phyloP scores from a whole-genome alignment of 2,797 vertebrate species.

The Caiman crocodilus region DNA sequence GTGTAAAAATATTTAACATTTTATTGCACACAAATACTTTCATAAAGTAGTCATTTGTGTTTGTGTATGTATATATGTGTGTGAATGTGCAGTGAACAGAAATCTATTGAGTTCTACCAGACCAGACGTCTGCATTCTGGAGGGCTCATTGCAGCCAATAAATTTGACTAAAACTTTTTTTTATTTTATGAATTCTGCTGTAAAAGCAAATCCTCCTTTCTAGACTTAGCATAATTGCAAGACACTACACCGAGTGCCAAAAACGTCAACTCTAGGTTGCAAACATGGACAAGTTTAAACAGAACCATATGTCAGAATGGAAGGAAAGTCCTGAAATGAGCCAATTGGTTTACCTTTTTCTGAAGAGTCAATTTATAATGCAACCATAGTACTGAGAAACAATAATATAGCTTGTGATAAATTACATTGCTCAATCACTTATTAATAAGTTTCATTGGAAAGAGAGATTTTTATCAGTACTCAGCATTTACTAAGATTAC shows the following conservation, averaged over 20 bases:
- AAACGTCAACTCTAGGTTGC: conserved; percentile 82
- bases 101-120: conserved; percentile 82
- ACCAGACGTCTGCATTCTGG: conserved; percentile 86
- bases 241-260: conserved; percentile 81
- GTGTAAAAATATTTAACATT: conserved; percentile 75
- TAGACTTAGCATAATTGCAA: conserved; percentile 84
- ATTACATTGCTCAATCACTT: conserved; percentile 41
- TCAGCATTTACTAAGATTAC: conserved; percentile 20
- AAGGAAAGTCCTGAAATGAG: conserved; percentile 69
- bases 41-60: conserved; percentile 61
- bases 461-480: conserved; percentile 10
- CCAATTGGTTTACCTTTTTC: conserved; percentile 74
- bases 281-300: conserved; percentile 83
- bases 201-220: conserved; percentile 84
- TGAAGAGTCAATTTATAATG: conserved; percentile 71
- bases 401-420: conserved; percentile 28
- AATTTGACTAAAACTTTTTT: conserved; percentile 80
- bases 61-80: background rate
- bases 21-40: conserved; percentile 70
- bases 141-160: conserved; percentile 85
- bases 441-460: conserved; percentile 47
- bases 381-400: conserved; percentile 61
- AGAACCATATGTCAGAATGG: conserved; percentile 82
- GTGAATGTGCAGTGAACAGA: conserved; percentile 73
- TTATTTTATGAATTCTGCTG: conserved; percentile 82